These are phyloP conservation scores for Hoplias malabaricus DNA, from an alignment of 2,113 vertebrate species.

Conservation along the genomic window DNA sequence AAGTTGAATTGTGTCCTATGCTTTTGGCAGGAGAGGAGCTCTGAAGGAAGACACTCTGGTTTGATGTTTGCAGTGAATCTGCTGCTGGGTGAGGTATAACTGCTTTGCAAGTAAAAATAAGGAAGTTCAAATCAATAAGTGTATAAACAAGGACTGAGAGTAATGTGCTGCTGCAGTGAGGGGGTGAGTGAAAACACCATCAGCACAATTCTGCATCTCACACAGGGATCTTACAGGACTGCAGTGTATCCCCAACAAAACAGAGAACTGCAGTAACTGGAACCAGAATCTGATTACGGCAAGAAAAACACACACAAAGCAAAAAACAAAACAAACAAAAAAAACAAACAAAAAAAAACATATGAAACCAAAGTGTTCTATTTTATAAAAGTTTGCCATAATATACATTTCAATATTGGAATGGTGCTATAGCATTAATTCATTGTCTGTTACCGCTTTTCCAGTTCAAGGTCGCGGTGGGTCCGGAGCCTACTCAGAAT, in stretches of 20 bases:
- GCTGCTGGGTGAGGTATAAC: not conserved
- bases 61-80: not conserved
- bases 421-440: too few species aligned
- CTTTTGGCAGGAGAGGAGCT: not conserved
- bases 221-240: not conserved
- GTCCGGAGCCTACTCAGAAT: too few species aligned
- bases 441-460: too few species aligned
- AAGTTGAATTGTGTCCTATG: not conserved
- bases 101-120: not conserved
- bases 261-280: not conserved
- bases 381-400: too few species aligned
- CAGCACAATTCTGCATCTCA: not conserved
- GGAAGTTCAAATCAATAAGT: not conserved
- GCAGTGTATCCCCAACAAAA: not conserved
- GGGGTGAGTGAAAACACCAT: not conserved
- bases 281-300: not conserved
- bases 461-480: too few species aligned
- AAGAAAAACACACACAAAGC: not conserved
- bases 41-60: not conserved
- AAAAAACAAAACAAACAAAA: not conserved
- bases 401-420: too few species aligned
- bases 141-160: not conserved
- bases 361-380: too few species aligned
- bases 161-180: not conserved
- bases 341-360: not conserved